These are phyloP conservation scores for Dicycla oo DNA, from an alignment of 2,888 invertebrate species.

Conservation along the genomic window DNA sequence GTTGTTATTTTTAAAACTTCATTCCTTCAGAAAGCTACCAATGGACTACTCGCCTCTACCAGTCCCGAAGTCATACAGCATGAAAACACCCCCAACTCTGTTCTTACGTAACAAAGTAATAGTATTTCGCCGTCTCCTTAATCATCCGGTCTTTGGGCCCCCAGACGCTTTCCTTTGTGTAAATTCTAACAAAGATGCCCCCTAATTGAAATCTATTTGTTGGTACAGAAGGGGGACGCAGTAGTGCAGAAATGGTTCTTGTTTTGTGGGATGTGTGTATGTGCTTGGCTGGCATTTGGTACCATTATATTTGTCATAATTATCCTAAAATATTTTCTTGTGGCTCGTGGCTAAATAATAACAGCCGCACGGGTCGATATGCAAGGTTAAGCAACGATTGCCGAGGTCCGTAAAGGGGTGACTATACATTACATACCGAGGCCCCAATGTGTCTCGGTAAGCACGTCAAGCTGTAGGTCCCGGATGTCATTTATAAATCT, in stretches of 20 bases:
- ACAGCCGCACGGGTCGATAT: too few relatives aligned
- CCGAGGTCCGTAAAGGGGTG: too few relatives aligned
- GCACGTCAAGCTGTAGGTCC: too few relatives aligned
- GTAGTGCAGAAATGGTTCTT: conserved; percentile 36
- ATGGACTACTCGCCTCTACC: neutral
- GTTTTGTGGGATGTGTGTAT: conserved; percentile 19
- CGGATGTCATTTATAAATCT: too few relatives aligned
- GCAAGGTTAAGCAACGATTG: too few relatives aligned
- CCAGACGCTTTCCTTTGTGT: conserved; percentile 63
- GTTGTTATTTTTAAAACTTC: neutral
- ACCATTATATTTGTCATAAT: too few relatives aligned
- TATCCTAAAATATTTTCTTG: too few relatives aligned
- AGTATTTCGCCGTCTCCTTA: conserved; percentile 59
- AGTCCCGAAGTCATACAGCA: conserved; percentile 38
- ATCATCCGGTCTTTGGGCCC: conserved; percentile 65
- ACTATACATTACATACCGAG: too few relatives aligned
- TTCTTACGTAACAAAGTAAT: conserved; percentile 50
- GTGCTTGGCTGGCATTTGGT: too few relatives aligned
- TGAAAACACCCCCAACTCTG: conserved; percentile 48
- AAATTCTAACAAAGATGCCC: conserved; percentile 65
- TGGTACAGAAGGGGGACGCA: conserved; percentile 34
- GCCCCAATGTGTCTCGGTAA: too few relatives aligned
- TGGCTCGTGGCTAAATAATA: too few relatives aligned
- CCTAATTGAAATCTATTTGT: conserved; percentile 68
- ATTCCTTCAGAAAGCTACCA: neutral